These are phyloP conservation scores for Amphipoea oculea DNA, from an alignment of 2,888 invertebrate genomes.

Conservation along the genomic window DNA sequence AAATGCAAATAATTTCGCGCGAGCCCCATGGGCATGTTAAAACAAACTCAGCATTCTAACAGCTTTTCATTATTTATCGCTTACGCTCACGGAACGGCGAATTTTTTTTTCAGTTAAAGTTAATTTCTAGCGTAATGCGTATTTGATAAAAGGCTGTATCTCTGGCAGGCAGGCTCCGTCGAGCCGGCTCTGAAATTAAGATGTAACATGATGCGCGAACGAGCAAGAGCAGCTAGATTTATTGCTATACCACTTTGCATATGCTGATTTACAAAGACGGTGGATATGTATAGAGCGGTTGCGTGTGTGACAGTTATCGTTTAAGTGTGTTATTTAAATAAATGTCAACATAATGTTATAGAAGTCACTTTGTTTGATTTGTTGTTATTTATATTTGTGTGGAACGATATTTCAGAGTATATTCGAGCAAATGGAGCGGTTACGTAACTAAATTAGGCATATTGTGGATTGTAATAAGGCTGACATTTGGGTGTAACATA, in stretches of 20 bases:
- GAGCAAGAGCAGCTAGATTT: conserved; percentile 91
- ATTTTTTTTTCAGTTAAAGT: conserved; percentile 84
- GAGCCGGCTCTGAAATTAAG: conserved; percentile 91
- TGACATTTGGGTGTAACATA: background rate
- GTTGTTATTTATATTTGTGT: conserved; percentile 23
- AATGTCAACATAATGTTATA: conserved; percentile 27
- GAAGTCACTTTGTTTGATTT: conserved; percentile 33
- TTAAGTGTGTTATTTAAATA: conserved; percentile 67
- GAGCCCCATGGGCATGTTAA: conserved; percentile 87
- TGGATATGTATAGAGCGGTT: conserved; percentile 77
- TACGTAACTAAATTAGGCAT: background rate
- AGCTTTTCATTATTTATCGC: conserved; percentile 88
- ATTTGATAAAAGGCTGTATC: conserved; percentile 90
- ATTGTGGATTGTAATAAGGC: background rate
- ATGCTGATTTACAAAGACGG: conserved; percentile 91
- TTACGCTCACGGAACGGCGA: conserved; percentile 83
- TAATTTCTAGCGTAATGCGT: conserved; percentile 90
- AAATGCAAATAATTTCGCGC: conserved; percentile 87
- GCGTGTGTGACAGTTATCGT: conserved; percentile 70
- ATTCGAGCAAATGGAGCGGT: background rate
- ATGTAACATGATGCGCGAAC: conserved; percentile 92
- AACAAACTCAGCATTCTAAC: conserved; percentile 88
- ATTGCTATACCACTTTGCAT: conserved; percentile 91
- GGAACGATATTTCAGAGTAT: background rate
- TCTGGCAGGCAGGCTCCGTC: conserved; percentile 88